A percentile compares a stretch with the other conserved stretches of the same genome.
Conservation (phyloP, 1,140 invertebrate genomes). For the Ooceraea biroi region DNA sequence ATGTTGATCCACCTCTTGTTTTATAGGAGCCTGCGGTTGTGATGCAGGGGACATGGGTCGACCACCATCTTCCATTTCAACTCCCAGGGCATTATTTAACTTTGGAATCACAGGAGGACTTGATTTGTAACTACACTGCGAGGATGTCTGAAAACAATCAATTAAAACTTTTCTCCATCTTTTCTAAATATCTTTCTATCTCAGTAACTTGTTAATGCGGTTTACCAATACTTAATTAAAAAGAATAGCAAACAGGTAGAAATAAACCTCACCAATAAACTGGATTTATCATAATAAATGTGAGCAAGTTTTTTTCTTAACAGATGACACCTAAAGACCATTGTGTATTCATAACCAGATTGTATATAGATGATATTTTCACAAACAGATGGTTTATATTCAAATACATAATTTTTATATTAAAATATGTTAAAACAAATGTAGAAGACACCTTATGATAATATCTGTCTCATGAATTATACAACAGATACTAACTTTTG, state of each 20-base stretch:
- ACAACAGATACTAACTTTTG: slow-evolving; percentile 54
- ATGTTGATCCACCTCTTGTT: slow-evolving; percentile 88
- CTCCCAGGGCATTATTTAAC: slow-evolving; percentile 88
- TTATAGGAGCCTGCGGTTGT: slow-evolving; percentile 88
- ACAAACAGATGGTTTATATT: not conserved
- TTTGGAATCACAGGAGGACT: slow-evolving; percentile 88
- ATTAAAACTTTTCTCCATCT: slow-evolving; percentile 42
- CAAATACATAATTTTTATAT: not conserved
- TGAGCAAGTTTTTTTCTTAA: not conserved
- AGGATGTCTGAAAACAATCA: slow-evolving; percentile 86
- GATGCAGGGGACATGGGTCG: slow-evolving; percentile 87
- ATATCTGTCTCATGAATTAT: slow-evolving; percentile 48
- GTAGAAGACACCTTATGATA: slow-evolving; percentile 20
- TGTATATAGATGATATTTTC: not conserved
- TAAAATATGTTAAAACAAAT: not conserved
- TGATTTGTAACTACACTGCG: slow-evolving; percentile 88
- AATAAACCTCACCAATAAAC: not conserved
- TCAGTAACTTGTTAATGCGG: not conserved
- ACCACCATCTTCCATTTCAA: slow-evolving; percentile 87
- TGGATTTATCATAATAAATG: slow-evolving; percentile 2
- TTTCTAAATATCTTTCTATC: not conserved
- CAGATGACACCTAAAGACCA: not conserved
- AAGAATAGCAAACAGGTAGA: not conserved
- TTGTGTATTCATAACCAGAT: not conserved
- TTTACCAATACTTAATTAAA: not conserved